Conservation (phyloP, 2,113 vertebrate species). For the Percina caprodes region DNA sequence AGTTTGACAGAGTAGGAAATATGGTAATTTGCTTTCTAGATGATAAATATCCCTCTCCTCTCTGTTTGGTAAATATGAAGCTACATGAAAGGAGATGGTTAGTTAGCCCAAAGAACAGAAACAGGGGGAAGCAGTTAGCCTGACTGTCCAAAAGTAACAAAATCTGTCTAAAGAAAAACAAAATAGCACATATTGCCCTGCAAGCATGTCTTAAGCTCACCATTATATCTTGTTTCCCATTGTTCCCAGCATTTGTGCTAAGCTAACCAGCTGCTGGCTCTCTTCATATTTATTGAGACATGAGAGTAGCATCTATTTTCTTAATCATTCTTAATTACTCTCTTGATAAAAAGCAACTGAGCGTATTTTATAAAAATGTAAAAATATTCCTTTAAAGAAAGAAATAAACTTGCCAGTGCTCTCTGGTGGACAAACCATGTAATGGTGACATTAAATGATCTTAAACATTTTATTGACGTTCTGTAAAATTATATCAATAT, state of each 20-base stretch:
- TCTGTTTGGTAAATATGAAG: neutral
- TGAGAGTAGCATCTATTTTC: neutral
- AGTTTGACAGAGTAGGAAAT: too few species aligned
- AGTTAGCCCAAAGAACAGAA: neutral
- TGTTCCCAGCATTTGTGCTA: neutral
- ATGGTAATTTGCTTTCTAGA: neutral
- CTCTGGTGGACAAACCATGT: neutral
- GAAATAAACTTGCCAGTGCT: slow-evolving; percentile 4
- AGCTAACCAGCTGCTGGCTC: neutral
- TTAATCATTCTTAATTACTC: neutral
- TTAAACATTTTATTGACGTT: neutral
- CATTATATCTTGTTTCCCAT: neutral
- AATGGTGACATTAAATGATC: neutral
- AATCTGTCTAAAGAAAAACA: neutral
- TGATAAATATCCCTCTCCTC: neutral
- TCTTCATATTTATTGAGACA: too few species aligned
- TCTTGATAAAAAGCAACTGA: neutral
- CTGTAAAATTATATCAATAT: neutral
- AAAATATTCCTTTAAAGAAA: neutral
- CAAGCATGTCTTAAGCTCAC: neutral
- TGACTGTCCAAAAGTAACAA: neutral
- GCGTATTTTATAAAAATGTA: neutral
- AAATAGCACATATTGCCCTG: neutral
- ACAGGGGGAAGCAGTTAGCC: neutral
- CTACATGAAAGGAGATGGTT: neutral